Percentiles rank a stretch among this genome's conserved stretches.
Evolutionary conservation across 1,140 invertebrate genomes (phyloP).

Genomic region (Manduca sexta): DNA sequence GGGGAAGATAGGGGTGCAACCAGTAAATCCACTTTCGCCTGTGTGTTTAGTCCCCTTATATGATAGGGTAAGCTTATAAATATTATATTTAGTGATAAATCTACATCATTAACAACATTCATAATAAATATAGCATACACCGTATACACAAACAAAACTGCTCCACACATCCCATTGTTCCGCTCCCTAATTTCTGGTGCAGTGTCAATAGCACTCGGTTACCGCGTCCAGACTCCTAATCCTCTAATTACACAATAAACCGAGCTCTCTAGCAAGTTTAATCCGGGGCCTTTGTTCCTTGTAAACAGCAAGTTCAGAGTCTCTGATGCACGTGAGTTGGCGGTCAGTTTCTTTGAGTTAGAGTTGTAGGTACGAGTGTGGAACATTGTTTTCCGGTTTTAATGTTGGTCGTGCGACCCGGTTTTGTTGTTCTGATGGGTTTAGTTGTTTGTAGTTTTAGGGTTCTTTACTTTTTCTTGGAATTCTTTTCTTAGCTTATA

Average conservation of each 20-base stretch:
- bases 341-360: slow-evolving; percentile 14
- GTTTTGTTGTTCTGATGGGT: too few species aligned
- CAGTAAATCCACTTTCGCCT: too few species aligned
- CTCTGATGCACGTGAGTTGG: slow-evolving; percentile 8
- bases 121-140: too few species aligned
- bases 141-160: too few species aligned
- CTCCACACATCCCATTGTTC: neutral
- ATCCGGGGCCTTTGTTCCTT: slow-evolving; percentile 11
- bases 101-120: too few species aligned
- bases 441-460: too few species aligned
- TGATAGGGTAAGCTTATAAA: too few species aligned
- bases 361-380: slow-evolving; percentile 4
- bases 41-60: too few species aligned
- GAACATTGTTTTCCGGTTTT: slow-evolving; percentile 5
- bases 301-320: slow-evolving; percentile 9
- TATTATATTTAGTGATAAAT: too few species aligned
- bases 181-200: neutral
- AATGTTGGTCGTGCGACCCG: neutral
- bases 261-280: slow-evolving; percentile 6
- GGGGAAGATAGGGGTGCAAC: too few species aligned
- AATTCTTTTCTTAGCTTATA: too few species aligned
- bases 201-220: slow-evolving; percentile 2
- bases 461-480: too few species aligned
- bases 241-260: slow-evolving; percentile 18
- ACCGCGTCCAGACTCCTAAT: slow-evolving; percentile 5